These are phyloP conservation scores for Galbula dea DNA, from an alignment of 2,113 vertebrate genomes.

Conservation along the genomic window DNA sequence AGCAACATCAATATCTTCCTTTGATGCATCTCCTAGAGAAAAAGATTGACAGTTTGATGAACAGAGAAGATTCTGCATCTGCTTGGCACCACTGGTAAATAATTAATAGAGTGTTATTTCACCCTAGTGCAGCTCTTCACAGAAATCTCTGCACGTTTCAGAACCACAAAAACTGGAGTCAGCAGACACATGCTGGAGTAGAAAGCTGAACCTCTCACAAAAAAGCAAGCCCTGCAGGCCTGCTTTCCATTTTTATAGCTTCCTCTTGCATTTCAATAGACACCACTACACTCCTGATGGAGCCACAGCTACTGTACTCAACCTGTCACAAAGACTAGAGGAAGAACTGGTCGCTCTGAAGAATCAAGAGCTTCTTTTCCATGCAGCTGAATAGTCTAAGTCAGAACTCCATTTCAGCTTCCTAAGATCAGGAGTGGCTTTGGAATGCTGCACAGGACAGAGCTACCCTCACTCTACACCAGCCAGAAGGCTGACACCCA, in stretches of 20 bases:
- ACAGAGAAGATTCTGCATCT: background rate
- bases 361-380: background rate
- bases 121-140: slow-evolving; percentile 13
- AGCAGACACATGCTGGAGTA: background rate
- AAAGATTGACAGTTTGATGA: slow-evolving; percentile 63
- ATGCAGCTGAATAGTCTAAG: background rate
- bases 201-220: background rate
- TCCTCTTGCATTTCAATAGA: background rate
- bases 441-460: background rate
- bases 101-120: slow-evolving; percentile 48
- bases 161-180: slow-evolving; percentile 1
- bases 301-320: background rate
- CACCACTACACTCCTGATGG: background rate
- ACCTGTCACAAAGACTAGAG: background rate
- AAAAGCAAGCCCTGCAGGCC: background rate
- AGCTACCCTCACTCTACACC: background rate
- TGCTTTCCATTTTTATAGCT: background rate
- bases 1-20: slow-evolving; percentile 93
- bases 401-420: background rate
- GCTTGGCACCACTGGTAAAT: slow-evolving; percentile 35
- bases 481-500: background rate
- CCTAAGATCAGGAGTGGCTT: background rate
- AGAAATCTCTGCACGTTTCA: slow-evolving; percentile 35
- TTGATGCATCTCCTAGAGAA: slow-evolving; percentile 88
- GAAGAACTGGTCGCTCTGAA: background rate